These are phyloP conservation scores for Cichlasoma orientale DNA, from an alignment of 2,797 vertebrate species.

Conservation along the genomic window DNA sequence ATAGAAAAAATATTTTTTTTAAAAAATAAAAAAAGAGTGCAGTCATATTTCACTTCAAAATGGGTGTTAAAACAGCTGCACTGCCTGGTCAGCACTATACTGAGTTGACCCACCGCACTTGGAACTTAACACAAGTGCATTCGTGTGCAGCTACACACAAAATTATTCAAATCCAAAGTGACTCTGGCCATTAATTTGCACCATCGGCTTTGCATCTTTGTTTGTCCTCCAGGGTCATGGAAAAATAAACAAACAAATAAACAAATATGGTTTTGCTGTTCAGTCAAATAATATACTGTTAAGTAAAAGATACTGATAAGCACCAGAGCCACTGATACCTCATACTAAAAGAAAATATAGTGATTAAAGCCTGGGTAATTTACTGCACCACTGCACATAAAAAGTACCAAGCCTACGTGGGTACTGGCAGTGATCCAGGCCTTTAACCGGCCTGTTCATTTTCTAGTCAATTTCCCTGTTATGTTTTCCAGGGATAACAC, in stretches of 20 bases:
- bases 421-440: conserved; percentile 22
- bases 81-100: not conserved
- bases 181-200: not conserved
- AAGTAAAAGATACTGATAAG: conserved; percentile 4
- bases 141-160: not conserved
- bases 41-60: not conserved
- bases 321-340: not conserved
- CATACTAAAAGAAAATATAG: conserved; percentile 3
- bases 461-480: conserved; percentile 21
- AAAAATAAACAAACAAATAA: not conserved
- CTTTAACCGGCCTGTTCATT: conserved; percentile 23
- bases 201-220: not conserved
- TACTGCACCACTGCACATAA: conserved; percentile 7
- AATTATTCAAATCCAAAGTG: not conserved
- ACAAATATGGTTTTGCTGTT: not conserved
- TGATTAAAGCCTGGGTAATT: conserved; percentile 28
- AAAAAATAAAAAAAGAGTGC: no score
- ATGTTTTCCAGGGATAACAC: conserved; percentile 3
- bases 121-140: not conserved
- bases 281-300: not conserved
- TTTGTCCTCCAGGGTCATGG: not conserved
- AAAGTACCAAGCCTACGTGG: conserved; percentile 13
- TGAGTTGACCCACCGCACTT: not conserved
- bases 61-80: not conserved
- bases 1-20: no score